These are phyloP conservation scores for Tapirus indicus DNA, from an alignment of 2,797 vertebrate genomes.

Conservation along the genomic window DNA sequence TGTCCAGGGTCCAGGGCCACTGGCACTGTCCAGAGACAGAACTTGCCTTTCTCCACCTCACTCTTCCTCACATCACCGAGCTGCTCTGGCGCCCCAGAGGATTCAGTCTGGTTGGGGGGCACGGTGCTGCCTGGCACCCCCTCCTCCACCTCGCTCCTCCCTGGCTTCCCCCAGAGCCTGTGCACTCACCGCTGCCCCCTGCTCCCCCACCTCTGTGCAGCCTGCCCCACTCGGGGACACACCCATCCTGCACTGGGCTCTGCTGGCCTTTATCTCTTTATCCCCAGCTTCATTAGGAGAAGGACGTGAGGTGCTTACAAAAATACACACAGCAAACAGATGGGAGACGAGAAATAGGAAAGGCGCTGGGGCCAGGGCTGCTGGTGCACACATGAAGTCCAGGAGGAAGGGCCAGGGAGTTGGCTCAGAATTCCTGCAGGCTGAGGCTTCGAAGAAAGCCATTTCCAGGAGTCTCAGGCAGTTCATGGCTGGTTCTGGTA, in stretches of 20 bases:
- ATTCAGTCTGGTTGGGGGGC: neutral
- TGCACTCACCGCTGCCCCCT: neutral
- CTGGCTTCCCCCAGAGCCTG: neutral
- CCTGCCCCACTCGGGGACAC: neutral
- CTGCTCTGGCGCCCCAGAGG: neutral
- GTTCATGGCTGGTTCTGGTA: neutral
- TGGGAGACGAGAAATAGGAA: neutral
- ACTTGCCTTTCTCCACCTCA: neutral
- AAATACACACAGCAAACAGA: neutral
- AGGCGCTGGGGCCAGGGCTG: neutral
- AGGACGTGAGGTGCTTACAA: neutral
- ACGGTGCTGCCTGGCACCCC: no score
- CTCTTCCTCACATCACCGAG: neutral
- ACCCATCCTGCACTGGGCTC: neutral
- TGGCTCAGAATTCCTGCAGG: neutral
- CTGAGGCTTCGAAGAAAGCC: neutral
- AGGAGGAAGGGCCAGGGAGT: neutral
- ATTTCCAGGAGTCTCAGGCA: neutral
- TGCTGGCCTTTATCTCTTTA: neutral
- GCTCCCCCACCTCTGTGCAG: neutral
- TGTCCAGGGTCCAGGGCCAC: neutral
- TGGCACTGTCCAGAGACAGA: neutral
- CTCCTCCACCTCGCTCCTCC: no score
- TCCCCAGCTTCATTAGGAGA: neutral
- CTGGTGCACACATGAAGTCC: neutral